These are phyloP conservation scores for Unio pictorum DNA, from an alignment of 2,888 invertebrate genomes.

Conservation along the genomic window DNA sequence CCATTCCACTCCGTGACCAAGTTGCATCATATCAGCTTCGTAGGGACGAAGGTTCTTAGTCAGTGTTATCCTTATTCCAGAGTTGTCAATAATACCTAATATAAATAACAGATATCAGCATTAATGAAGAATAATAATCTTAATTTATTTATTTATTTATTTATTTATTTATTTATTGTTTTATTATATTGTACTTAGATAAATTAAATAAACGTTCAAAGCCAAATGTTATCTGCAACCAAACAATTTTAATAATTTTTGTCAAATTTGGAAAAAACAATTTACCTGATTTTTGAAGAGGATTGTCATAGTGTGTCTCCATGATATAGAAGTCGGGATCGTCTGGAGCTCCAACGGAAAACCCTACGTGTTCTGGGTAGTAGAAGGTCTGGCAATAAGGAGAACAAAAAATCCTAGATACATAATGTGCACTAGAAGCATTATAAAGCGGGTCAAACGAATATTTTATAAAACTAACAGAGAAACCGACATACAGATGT, in stretches of 20 bases:
- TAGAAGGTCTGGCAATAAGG: slow-evolving; percentile 26
- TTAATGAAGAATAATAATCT: not conserved
- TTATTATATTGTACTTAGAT: too few species aligned
- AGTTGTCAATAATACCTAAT: slow-evolving; percentile 71
- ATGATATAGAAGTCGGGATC: slow-evolving; percentile 37
- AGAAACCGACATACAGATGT: too few species aligned
- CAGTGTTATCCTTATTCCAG: slow-evolving; percentile 84
- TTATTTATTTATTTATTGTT: too few species aligned
- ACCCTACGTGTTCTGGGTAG: slow-evolving; percentile 37
- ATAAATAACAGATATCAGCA: slow-evolving; percentile 16
- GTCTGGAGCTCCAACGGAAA: slow-evolving; percentile 33
- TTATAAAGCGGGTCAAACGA: too few species aligned
- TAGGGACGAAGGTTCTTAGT: slow-evolving; percentile 81
- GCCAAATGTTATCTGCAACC: too few species aligned
- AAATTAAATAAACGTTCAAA: too few species aligned
- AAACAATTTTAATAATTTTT: too few species aligned
- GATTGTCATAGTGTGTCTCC: slow-evolving; percentile 47
- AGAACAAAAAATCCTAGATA: too few species aligned
- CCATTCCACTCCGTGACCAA: slow-evolving; percentile 79
- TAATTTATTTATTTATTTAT: too few species aligned
- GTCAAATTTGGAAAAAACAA: too few species aligned
- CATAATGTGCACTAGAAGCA: too few species aligned
- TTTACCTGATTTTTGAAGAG: not conserved
- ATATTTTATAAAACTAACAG: too few species aligned
- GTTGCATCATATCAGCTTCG: slow-evolving; percentile 82